Base-by-base conservation (phyloP, 2,797 vertebrate species). In the Lagocephalus sceleratus region DNA sequence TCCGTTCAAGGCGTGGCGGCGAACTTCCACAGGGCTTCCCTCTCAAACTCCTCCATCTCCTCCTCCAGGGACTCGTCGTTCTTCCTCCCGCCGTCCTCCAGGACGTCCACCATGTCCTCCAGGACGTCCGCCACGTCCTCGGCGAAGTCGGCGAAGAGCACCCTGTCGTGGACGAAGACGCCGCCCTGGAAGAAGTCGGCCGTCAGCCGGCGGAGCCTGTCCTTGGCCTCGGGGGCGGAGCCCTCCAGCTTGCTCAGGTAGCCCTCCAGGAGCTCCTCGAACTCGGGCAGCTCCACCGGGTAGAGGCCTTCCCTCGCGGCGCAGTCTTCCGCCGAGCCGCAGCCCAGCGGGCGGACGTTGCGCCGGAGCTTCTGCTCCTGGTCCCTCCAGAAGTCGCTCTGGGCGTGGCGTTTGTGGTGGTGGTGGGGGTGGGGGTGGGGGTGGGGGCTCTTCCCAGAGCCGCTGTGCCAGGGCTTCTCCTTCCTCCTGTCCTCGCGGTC, bases 41-140 rank as follows among this genome's bases (percentile, higher is more conserved):
- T 79, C 47, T 91, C 89, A 51, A 92, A 92, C 64, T 90, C 89
- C 74, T 92, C 91, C 91, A 92, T 91, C 79, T 85, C 85, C 76
- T 90, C 85, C 73, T 92, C 89, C 42, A 90, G 81, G n/a, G 78
- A 75, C 43, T 90, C 81, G 17, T 71, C 47, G 2, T 77, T 68
- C 32, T 57, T 68, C 48, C 51, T 32, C 11, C 69, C 67, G 2
- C 45, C 44, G 0, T 57, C 74, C 17, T 83, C 78, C 23, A 87
- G 46, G 40, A 81, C 46, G 47, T 91, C 90, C 46, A 74, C 91
- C 80, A 91, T 73, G 71, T 92, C 90, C 73, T 92, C 91, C 75
- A 92, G 73, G 26, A 91, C 73, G 79, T 91, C 90, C 0, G 89
- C 90, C 55, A 92, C 82, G 2, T 91, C 87, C 72, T 90, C 89